phyloP scores from a whole-genome alignment of 2,113 vertebrate species.

The Gallinago jamesoni region DNA sequence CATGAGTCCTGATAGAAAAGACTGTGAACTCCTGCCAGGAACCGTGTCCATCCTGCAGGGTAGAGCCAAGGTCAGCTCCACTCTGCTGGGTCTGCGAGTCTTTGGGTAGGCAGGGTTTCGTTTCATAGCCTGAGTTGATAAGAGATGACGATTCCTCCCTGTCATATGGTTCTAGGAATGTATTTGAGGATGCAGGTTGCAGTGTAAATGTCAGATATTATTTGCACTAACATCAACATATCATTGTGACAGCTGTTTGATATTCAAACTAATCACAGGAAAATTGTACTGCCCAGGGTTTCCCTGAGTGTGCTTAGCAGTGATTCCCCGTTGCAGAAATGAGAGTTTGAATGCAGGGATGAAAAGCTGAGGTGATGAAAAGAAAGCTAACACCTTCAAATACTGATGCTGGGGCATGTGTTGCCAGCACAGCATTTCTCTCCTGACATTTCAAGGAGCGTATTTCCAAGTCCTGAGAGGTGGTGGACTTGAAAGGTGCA shows the following conservation, averaged over 20 bases:
- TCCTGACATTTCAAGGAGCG: slow-evolving; percentile 9
- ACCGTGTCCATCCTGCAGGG: background rate
- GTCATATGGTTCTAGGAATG: background rate
- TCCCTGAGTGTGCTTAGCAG: background rate
- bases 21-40: background rate
- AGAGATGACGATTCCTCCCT: background rate
- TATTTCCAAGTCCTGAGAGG: slow-evolving; percentile 16
- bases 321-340: background rate
- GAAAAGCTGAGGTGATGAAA: slow-evolving; percentile 34
- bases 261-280: slow-evolving; percentile 16
- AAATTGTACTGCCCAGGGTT: slow-evolving; percentile 5
- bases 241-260: background rate
- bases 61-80: background rate
- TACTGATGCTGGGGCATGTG: background rate
- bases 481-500: slow-evolving; percentile 17
- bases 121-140: background rate
- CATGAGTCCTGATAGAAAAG: background rate
- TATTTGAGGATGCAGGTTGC: background rate
- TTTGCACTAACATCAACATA: background rate
- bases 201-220: slow-evolving; percentile 1
- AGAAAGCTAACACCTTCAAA: slow-evolving; percentile 36
- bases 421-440: slow-evolving; percentile 17
- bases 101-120: background rate
- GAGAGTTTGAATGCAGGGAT: background rate
- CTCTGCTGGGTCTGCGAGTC: background rate